phyloP scores from a whole-genome alignment of 2,113 vertebrate genomes.

The Bufo gargarizans region DNA sequence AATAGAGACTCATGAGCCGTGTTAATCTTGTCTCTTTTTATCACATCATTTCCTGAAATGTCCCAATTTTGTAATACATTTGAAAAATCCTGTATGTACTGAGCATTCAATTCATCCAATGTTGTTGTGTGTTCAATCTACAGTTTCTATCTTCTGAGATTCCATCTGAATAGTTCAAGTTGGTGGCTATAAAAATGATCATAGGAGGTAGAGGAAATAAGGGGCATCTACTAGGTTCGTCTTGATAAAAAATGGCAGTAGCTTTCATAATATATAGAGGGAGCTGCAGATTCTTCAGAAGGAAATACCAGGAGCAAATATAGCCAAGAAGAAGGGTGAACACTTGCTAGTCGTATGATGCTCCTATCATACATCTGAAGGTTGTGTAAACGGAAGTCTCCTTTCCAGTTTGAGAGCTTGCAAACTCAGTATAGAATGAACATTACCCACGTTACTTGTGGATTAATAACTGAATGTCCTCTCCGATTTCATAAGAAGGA shows the following conservation, averaged over 20 bases:
- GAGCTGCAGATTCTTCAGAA: slow-evolving; percentile 38
- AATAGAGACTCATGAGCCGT: not conserved
- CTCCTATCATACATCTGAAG: slow-evolving; percentile 13
- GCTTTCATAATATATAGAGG: slow-evolving; percentile 31
- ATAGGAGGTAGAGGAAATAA: not conserved
- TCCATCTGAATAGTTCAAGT: not conserved
- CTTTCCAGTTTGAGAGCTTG: not conserved
- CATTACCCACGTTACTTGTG: not conserved
- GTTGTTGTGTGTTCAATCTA: not conserved
- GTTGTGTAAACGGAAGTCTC: not conserved
- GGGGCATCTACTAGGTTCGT: not conserved
- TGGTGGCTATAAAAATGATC: not conserved
- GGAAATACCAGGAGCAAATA: slow-evolving; percentile 22
- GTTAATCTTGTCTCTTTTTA: not conserved
- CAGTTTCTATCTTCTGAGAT: not conserved
- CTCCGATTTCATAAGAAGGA: slow-evolving; percentile 14
- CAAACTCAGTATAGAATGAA: not conserved
- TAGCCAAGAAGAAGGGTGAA: slow-evolving; percentile 9
- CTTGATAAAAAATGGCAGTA: slow-evolving; percentile 44
- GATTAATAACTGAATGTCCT: not conserved
- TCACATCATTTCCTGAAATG: not conserved
- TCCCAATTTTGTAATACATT: not conserved
- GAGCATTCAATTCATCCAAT: not conserved
- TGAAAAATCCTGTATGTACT: not conserved
- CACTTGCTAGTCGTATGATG: not conserved